Conservation (phyloP, 2,113 vertebrate genomes). For the Myanophis thanlyinensis region DNA sequence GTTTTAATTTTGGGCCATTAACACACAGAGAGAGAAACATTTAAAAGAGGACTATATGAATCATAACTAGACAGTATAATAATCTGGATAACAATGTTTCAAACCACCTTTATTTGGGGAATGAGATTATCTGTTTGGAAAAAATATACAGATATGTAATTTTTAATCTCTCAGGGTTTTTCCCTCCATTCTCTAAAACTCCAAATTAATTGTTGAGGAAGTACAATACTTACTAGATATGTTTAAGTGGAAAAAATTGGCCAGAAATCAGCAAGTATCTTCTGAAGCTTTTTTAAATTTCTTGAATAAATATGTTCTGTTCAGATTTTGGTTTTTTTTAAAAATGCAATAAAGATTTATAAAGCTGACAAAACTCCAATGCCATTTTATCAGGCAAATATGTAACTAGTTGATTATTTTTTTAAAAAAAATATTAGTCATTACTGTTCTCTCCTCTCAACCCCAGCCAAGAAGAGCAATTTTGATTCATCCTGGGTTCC, state of each 20-base stretch:
- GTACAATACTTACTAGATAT: neutral
- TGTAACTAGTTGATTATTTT: conserved; percentile 50
- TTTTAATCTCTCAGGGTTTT: neutral
- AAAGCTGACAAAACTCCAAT: conserved; percentile 49
- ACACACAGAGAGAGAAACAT: neutral
- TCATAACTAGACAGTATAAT: neutral
- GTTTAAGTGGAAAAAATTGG: neutral
- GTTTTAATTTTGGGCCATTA: neutral
- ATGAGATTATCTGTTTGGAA: neutral
- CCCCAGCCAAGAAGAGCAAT: conserved; percentile 3
- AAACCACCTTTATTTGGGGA: neutral
- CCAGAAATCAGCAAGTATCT: conserved; percentile 29
- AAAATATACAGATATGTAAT: neutral
- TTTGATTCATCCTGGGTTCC: conserved; percentile 24
- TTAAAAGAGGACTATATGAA: neutral
- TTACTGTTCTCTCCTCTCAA: conserved; percentile 15
- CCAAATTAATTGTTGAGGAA: neutral
- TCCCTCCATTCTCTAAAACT: neutral
- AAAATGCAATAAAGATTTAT: conserved; percentile 41
- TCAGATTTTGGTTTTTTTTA: conserved; percentile 56
- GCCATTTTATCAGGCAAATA: conserved; percentile 52
- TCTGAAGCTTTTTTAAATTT: conserved; percentile 52
- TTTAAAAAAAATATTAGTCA: conserved; percentile 33
- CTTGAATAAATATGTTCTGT: conserved; percentile 48
- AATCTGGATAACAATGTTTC: neutral